These are phyloP conservation scores for Phylloscopus whistleri DNA, from an alignment of 2,113 vertebrate species.

Conservation along the genomic window DNA sequence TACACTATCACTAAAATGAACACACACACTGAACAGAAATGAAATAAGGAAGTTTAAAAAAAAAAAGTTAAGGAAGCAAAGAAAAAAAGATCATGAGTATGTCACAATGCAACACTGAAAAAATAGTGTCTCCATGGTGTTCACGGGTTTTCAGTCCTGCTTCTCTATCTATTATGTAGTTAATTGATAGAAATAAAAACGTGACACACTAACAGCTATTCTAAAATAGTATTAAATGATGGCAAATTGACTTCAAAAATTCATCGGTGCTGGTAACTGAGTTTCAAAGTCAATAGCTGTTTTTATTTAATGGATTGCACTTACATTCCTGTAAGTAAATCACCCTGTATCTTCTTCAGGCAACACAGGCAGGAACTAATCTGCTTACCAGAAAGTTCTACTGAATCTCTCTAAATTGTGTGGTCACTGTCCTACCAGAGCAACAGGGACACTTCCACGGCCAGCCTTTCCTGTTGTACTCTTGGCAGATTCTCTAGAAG, in stretches of 20 bases:
- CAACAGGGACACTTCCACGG: neutral
- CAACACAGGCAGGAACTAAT: neutral
- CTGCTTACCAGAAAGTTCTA: neutral
- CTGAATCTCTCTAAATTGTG: neutral
- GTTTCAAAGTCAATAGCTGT: neutral
- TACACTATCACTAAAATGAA: neutral
- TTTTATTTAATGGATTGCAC: neutral
- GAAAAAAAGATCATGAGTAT: neutral
- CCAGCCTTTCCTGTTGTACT: neutral
- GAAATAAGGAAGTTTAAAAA: constrained; percentile 9
- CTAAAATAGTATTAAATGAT: neutral
- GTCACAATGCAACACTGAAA: neutral
- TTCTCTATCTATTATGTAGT: neutral
- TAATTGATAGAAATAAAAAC: neutral
- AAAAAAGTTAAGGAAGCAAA: neutral
- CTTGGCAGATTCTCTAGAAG: neutral
- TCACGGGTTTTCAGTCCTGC: neutral
- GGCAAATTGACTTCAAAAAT: neutral
- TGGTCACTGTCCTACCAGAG: neutral
- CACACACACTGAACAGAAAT: neutral
- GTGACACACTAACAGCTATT: neutral
- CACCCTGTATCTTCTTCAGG: neutral
- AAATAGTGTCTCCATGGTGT: neutral
- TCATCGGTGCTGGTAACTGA: neutral
- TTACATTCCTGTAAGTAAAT: neutral